A percentile compares a stretch with the other conserved stretches of the same genome.
phyloP scores from a whole-genome alignment of 2,888 invertebrate genomes.

The Pachliopta kotzebuea region DNA sequence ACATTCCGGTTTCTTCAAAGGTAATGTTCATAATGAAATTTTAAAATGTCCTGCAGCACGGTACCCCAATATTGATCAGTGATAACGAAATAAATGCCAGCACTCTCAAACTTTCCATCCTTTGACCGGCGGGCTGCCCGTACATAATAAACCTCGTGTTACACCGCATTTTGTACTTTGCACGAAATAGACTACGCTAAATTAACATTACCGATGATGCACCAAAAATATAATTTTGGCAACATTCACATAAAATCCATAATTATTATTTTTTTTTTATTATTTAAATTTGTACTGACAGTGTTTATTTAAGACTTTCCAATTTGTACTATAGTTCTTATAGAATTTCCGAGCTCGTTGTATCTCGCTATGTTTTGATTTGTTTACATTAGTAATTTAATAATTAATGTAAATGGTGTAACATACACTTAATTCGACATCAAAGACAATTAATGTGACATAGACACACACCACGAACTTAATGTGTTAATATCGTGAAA shows the following conservation, averaged over 20 bases:
- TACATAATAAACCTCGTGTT: slow-evolving; percentile 36
- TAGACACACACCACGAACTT: slow-evolving; percentile 60
- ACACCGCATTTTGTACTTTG: slow-evolving; percentile 60
- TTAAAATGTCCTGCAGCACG: neutral
- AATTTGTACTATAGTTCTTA: slow-evolving; percentile 78
- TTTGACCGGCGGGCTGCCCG: slow-evolving; percentile 38
- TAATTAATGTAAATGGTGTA: slow-evolving; percentile 44
- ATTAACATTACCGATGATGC: slow-evolving; percentile 61
- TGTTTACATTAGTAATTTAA: slow-evolving; percentile 40
- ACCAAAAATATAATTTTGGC: slow-evolving; percentile 75
- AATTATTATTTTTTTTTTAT: slow-evolving; percentile 40
- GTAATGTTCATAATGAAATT: neutral
- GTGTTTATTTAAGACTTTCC: slow-evolving; percentile 71
- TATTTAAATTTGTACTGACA: slow-evolving; percentile 78
- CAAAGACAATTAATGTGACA: slow-evolving; percentile 65
- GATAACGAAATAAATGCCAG: slow-evolving; percentile 11
- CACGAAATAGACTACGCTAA: slow-evolving; percentile 64
- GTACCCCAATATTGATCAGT: slow-evolving; percentile 12
- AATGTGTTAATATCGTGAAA: slow-evolving; percentile 39
- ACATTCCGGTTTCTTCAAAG: neutral
- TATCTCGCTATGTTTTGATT: slow-evolving; percentile 38
- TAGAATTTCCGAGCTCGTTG: slow-evolving; percentile 68
- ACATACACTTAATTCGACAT: slow-evolving; percentile 67
- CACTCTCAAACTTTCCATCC: slow-evolving; percentile 8
- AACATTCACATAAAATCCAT: slow-evolving; percentile 72